Evolutionary conservation across 1,140 invertebrate genomes (phyloP), one percentile per base, ranked within the genome.

Genomic region (Drusus annulatus): DNA sequence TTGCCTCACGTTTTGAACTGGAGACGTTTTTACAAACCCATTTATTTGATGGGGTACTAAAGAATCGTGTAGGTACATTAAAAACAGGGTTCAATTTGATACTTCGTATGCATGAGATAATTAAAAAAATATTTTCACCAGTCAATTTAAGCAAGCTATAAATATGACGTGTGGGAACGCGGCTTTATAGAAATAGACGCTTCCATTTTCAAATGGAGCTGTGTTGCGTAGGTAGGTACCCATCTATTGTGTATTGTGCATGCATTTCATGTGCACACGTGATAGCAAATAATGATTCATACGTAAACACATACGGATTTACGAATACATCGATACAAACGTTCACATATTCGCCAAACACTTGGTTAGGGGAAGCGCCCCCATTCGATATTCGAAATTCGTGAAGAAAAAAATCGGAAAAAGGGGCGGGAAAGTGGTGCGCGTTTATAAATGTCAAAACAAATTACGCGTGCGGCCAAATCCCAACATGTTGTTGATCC

Each of bases 371-470:
- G 73, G 58, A 50, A 25, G 45, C 28, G 23, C 52, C 54, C 68
- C 54, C 52, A 71, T 74, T 71, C 68, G 76, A 74, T 69, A 73
- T 74, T 25, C 56, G 80, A 76, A 74, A 50, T 80, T 63, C 71
- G 31, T 71, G 25, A 19, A 65, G 63, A 78, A 71, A 65, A 36
- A 80, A 81, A 69, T 51, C 50, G 54, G 73, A 74, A 83, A 73
- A 76, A 69, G 79, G 79, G 79, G 75, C 58, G 81, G 76, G 76
- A 77, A 81, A 78, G 76, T 65, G 80, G 81, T 58, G 76, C 76
- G 79, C 81, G 81, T 83, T 83, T 80, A 74, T 83, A 80, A 83
- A 83, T 83, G 81, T 83, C 81, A 83, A 83, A 83, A 83, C 81
- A 83, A 83, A 83, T 83, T 83, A 83, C 78, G 79, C 36, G 25